phyloP scores from a whole-genome alignment of 2,797 vertebrate species.

The Crenuchus spilurus region DNA sequence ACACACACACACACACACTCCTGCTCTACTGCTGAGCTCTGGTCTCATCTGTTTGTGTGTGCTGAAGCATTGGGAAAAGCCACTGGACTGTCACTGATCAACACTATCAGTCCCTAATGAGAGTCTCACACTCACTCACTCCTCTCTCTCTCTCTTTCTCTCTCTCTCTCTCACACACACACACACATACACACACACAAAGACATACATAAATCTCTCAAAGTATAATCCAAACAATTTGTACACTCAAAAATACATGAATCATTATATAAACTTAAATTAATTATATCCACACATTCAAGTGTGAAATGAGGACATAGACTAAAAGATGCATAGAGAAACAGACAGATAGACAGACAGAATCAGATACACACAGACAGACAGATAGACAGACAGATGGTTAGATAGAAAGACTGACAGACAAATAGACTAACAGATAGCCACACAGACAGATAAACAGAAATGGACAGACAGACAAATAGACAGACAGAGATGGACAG shows the following conservation, averaged over 20 bases:
- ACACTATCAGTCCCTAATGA: conserved; percentile 25
- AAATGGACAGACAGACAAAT: no score
- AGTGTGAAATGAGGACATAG: no score
- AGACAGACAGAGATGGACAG: no score
- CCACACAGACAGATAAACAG: no score
- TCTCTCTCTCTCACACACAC: neutral
- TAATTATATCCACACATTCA: no score
- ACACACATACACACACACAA: neutral
- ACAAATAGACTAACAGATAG: neutral
- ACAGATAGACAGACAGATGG: neutral
- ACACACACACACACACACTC: neutral
- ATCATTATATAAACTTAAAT: no score
- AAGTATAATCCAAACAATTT: no score
- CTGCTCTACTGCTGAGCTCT: conserved; percentile 4
- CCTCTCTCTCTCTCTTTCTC: no score
- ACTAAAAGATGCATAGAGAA: no score
- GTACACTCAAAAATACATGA: no score
- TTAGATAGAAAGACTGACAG: neutral
- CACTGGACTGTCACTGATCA: conserved; percentile 40
- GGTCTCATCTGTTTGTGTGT: conserved; percentile 36
- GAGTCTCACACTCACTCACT: neutral
- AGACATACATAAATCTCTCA: neutral
- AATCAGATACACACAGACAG: neutral
- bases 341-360: neutral
- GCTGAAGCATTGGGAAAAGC: neutral